Percentiles rank a stretch among this genome's conserved stretches.
Evolutionary conservation across 2,888 invertebrate genomes (phyloP).

Genomic region (Alentia gelatinosa): DNA sequence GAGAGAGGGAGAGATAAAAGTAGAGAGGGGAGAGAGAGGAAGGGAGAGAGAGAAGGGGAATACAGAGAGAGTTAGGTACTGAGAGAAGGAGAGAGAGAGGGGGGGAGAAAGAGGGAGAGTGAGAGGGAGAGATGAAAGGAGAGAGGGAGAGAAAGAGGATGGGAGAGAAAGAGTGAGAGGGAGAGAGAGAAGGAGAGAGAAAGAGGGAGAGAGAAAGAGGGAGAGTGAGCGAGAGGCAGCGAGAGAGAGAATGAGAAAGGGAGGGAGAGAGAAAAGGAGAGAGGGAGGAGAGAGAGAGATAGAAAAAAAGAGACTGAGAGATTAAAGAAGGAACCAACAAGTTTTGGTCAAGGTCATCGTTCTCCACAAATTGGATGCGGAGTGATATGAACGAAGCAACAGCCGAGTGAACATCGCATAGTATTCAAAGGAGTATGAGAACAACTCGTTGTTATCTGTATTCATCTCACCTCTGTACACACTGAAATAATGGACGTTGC

Average conservation of each 20-base stretch:
- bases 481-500: not conserved
- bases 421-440: too few relatives aligned
- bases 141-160: not conserved
- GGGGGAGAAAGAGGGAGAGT: not conserved
- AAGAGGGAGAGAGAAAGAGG: not conserved
- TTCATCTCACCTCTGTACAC: too few relatives aligned
- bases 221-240: not conserved
- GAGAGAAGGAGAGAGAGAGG: not conserved
- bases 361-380: too few relatives aligned
- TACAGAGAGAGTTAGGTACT: not conserved
- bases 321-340: not conserved
- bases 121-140: not conserved
- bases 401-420: too few relatives aligned
- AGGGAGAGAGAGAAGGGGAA: not conserved
- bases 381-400: too few relatives aligned
- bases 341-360: too few relatives aligned
- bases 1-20: not conserved
- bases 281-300: not conserved
- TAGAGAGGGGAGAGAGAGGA: not conserved
- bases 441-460: too few relatives aligned
- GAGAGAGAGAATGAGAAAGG: not conserved
- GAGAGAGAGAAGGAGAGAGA: not conserved
- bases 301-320: not conserved
- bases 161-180: not conserved
- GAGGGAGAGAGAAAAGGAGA: not conserved